phyloP scores from a whole-genome alignment of 2,888 invertebrate species.

The Chalcis sispes region DNA sequence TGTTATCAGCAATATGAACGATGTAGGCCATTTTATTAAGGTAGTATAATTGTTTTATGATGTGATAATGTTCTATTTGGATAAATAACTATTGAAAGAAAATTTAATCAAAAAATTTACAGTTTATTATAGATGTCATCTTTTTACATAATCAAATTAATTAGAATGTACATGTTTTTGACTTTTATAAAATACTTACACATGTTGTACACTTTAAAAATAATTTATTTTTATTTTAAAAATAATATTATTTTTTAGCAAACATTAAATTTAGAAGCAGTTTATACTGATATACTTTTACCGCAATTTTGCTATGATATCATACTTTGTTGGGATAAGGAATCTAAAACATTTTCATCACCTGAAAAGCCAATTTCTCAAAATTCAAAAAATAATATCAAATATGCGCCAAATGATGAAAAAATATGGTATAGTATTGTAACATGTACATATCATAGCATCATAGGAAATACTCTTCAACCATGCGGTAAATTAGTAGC shows the following conservation, averaged over 20 bases:
- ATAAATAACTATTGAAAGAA: too few species aligned
- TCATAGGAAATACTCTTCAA: conserved; percentile 41
- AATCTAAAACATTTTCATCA: conserved; percentile 76
- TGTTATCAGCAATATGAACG: background rate
- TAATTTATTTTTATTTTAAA: conserved; percentile 2
- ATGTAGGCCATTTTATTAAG: too few species aligned
- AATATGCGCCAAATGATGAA: conserved; percentile 60
- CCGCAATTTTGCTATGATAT: conserved; percentile 84
- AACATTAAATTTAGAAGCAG: conserved; percentile 77
- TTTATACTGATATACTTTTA: conserved; percentile 80
- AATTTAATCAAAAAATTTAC: too few species aligned
- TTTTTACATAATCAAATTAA: background rate
- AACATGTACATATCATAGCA: conserved; percentile 69
- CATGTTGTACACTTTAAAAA: background rate
- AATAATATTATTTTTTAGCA: conserved; percentile 59
- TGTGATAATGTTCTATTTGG: too few species aligned
- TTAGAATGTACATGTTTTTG: too few species aligned
- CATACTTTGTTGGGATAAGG: conserved; percentile 79
- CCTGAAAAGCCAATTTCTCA: conserved; percentile 60
- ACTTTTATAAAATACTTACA: too few species aligned
- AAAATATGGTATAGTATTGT: conserved; percentile 79
- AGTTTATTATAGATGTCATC: too few species aligned
- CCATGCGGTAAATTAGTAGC: conserved; percentile 78
- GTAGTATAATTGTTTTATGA: too few species aligned
- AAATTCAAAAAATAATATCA: conserved; percentile 58